Conservation (phyloP, 64 coral and sea anemone species). For the Montipora capricornis region DNA sequence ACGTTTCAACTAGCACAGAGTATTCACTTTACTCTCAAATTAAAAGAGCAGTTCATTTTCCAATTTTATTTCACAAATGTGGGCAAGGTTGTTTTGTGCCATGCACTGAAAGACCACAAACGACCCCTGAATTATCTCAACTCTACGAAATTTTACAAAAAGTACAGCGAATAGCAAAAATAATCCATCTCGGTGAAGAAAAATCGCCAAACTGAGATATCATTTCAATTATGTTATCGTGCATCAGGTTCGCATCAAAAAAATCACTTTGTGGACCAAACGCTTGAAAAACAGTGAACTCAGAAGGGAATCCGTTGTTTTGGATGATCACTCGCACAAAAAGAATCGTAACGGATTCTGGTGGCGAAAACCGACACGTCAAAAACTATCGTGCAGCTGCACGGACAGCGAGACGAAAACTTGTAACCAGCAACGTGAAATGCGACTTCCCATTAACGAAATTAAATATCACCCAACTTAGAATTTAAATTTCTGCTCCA, state of each 20-base stretch:
- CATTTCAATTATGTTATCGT: not conserved
- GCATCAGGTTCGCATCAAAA: too few species aligned
- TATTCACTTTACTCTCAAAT: not conserved
- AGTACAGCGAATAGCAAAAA: constrained; percentile 3
- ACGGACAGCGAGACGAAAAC: not conserved
- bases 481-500: constrained; percentile 22
- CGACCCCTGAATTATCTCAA: not conserved
- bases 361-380: not conserved
- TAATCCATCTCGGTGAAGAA: constrained; percentile 5
- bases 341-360: not conserved
- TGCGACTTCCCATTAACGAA: not conserved
- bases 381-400: not conserved
- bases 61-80: not conserved
- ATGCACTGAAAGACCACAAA: not conserved
- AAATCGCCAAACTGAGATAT: not conserved
- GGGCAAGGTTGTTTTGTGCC: not conserved
- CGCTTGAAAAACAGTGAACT: too few species aligned
- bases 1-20: not conserved
- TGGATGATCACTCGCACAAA: too few species aligned
- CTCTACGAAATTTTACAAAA: not conserved
- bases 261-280: too few species aligned
- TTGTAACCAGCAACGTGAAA: not conserved
- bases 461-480: constrained; percentile 46
- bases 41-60: not conserved
- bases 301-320: too few species aligned